Evolutionary conservation across 2,113 vertebrate genomes (phyloP).

Genomic region (Labrus mixtus): DNA sequence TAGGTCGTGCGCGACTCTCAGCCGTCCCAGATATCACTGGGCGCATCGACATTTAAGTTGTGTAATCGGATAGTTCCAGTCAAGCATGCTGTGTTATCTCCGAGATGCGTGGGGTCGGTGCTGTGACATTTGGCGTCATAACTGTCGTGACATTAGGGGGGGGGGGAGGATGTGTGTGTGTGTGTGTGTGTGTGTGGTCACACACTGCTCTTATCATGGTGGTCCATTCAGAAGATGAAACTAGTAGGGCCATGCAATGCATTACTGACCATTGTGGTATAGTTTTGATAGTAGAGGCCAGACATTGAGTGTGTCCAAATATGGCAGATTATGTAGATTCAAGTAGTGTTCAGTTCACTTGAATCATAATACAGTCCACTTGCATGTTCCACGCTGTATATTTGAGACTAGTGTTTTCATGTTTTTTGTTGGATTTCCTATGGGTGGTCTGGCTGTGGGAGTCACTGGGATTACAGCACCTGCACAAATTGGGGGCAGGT

Average conservation of each 20-base stretch:
- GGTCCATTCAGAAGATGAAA: constrained; percentile 27
- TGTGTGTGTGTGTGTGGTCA: constrained; percentile 28
- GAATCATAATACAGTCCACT: neutral
- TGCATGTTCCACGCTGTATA: neutral
- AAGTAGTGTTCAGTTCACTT: neutral
- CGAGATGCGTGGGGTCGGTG: neutral
- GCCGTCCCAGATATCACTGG: constrained; percentile 4
- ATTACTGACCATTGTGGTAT: constrained; percentile 11
- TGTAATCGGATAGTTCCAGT: constrained; percentile 43
- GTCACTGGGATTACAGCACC: neutral
- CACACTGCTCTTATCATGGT: constrained; percentile 11
- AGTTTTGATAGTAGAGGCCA: constrained; percentile 19
- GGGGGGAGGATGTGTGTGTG: no score
- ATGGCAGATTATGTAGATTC: neutral
- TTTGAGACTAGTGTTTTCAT: neutral
- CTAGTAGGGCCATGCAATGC: neutral
- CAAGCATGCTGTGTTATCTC: constrained; percentile 30
- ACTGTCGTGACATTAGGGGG: constrained; percentile 16
- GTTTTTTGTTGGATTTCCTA: neutral
- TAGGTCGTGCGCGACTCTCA: constrained; percentile 4
- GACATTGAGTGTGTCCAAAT: neutral
- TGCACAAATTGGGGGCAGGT: constrained; percentile 12
- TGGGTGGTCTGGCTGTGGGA: neutral
- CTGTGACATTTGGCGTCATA: constrained; percentile 55
- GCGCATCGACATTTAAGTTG: constrained; percentile 24